phyloP scores from a whole-genome alignment of 1,140 invertebrate species.

The Cotesia glomerata region DNA sequence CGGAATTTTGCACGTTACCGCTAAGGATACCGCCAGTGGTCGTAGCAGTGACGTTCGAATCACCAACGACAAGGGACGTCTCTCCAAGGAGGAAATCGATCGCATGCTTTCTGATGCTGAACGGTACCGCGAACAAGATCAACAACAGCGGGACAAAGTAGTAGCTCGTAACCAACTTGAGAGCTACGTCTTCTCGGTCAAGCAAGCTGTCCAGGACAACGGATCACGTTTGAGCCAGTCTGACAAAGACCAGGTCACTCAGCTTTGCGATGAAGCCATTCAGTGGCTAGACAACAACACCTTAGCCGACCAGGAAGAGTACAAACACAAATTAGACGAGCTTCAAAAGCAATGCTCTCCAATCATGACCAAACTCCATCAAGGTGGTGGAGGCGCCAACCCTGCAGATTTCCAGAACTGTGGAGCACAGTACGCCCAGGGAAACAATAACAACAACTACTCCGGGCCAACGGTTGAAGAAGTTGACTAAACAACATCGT shows the following conservation, averaged over 20 bases:
- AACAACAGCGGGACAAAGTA: constrained; percentile 66
- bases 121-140: constrained; percentile 67
- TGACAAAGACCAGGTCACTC: constrained; percentile 49
- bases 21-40: constrained; percentile 63
- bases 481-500: constrained; percentile 63
- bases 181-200: constrained; percentile 75
- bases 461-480: constrained; percentile 70
- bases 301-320: constrained; percentile 60
- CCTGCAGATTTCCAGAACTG: constrained; percentile 30
- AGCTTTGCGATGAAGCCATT: constrained; percentile 59
- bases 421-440: constrained; percentile 36
- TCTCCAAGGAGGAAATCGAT: constrained; percentile 66
- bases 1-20: constrained; percentile 70
- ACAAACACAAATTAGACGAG: neutral
- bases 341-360: neutral
- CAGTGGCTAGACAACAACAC: constrained; percentile 71
- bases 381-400: neutral
- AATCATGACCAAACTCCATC: constrained; percentile 18
- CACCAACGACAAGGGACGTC: constrained; percentile 67
- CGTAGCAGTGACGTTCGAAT: constrained; percentile 65
- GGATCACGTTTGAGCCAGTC: constrained; percentile 47
- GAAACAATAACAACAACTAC: constrained; percentile 15
- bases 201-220: constrained; percentile 62
- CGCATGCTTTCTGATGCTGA: constrained; percentile 76
- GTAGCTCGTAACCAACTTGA: constrained; percentile 73